Base-by-base conservation (phyloP, 35 echinoderm and acorn worm species). In the Patiria miniata region DNA sequence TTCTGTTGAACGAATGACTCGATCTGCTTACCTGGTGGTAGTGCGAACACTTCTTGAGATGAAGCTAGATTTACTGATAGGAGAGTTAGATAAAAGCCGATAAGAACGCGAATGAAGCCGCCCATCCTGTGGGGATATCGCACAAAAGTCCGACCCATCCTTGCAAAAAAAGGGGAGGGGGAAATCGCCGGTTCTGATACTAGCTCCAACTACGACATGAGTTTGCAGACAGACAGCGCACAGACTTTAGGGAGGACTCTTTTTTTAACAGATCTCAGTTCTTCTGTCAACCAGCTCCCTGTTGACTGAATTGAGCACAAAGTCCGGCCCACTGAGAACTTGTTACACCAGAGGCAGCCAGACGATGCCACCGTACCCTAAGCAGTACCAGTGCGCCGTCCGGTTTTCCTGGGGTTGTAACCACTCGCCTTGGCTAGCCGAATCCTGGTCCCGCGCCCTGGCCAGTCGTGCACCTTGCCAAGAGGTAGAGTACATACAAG, bases 131-230 rank as follows among this genome's bases (percentile, higher is more conserved):
- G 26, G 26, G 65, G 65, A 34, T 34, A 73, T 73, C 65, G 65
- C 65, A 73, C 65, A 73, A 73, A 73, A 73, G 65, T 73, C 65
- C 65, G 65, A 73, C 34, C 65, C 65, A 73, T 73, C 65, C 65
- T 34, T 30, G 14, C 58, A 61, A 61, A 73, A 73, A 73, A 68
- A 30, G 34, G 42, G 42, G n/a, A 60, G 28, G 19, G 28, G 57
- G 28, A 60, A 60, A 73, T 73, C 65, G 65, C 19, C 26, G 26
- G 29, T 32, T 73, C 65, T 73, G 65, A 36, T 73, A 30, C 65
- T 32, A 73, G 65, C 65, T 73, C 65, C 65, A 28, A 73, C 65
- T 30, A 73, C 65, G 65, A 73, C 65, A 73, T 73, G 65, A 34
- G 65, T 73, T 26, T 26, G 3, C 61, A 69, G 23, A 69, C 61